Conservation (phyloP, 1,140 invertebrate genomes). For the Diachasma alloeum region DNA sequence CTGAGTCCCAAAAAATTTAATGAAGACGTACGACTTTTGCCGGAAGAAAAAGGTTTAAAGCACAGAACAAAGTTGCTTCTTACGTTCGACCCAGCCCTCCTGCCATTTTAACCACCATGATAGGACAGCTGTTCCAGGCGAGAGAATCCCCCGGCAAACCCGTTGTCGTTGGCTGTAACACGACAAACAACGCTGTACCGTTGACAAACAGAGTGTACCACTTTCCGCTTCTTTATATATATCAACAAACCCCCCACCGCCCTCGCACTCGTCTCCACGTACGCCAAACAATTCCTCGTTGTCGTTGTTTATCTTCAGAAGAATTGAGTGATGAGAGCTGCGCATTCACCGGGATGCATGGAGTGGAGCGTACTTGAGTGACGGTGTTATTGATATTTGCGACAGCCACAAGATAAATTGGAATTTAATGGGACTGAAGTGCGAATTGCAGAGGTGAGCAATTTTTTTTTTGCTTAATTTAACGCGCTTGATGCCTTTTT, state of each 20-base stretch:
- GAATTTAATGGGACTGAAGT: not conserved
- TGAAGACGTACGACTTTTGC: not conserved
- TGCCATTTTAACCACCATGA: not conserved
- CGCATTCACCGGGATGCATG: not conserved
- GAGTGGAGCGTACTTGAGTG: not conserved
- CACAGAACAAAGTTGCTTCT: not conserved
- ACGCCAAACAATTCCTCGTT: not conserved
- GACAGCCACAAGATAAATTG: not conserved
- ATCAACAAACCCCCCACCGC: not conserved
- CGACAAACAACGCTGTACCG: not conserved
- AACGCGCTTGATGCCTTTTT: not conserved
- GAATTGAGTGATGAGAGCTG: not conserved
- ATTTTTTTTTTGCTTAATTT: not conserved
- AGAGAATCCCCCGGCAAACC: not conserved
- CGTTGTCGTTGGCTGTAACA: not conserved
- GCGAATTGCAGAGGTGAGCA: not conserved
- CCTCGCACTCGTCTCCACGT: not conserved
- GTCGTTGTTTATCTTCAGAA: constrained; percentile 1
- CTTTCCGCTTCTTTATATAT: constrained; percentile 8
- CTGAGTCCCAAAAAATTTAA: too few relatives aligned
- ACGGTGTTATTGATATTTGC: not conserved
- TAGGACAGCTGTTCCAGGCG: not conserved
- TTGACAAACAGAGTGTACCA: constrained; percentile 7
- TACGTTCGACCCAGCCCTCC: not conserved
- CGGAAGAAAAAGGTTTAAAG: not conserved